Base-by-base conservation (phyloP, 2,888 invertebrate species). In the Catocala fraxini region DNA sequence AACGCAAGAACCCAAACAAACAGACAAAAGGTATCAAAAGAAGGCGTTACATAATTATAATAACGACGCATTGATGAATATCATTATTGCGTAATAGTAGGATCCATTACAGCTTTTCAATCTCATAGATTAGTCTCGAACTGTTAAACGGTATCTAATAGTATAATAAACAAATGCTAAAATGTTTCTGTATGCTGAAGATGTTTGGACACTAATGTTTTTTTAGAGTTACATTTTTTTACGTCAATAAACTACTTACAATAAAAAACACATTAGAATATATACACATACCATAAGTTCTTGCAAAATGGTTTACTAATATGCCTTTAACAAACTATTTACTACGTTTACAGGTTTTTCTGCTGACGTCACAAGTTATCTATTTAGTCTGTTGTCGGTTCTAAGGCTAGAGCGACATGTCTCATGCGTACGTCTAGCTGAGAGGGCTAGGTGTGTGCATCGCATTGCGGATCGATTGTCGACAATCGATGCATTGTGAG, bases 401-500 rank as follows among this genome's bases (percentile, higher is more conserved):
- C 12, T 43, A 51, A n/a, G 39, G 13, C 6, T 41, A 42, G 34
- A 35, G 4, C n/a, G 10, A 39, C 25, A 46, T 45, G 35, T 46
- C 6, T 46, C 10, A 45, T 25, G 34, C 25, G 33, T 34, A 34
- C 5, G 25, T 63, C 25, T 25, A 68, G 63, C 59, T 25, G 25
- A 60, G 65, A 71, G 56, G 62, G 59, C 70, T 70, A 72, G 60
- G 67, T 59, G 62, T 63, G 63, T 48, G 80, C 81, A 81, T 76
- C 78, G 80, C 81, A 81, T 76, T 78, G 76, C 74, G 64, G 83
- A 89, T 90, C 87, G 85, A 88, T 89, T 86, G 85, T 87, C 85
- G 85, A 88, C 86, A 87, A 90, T 89, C 86, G 85, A 84, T 81
- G 83, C 82, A 89, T 88, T 88, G 86, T 85, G 75, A 89, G 88